Evolutionary conservation across 2,113 vertebrate species (phyloP), one percentile per base, ranked within the genome.

Genomic region (Astatoreochromis straeleni): DNA sequence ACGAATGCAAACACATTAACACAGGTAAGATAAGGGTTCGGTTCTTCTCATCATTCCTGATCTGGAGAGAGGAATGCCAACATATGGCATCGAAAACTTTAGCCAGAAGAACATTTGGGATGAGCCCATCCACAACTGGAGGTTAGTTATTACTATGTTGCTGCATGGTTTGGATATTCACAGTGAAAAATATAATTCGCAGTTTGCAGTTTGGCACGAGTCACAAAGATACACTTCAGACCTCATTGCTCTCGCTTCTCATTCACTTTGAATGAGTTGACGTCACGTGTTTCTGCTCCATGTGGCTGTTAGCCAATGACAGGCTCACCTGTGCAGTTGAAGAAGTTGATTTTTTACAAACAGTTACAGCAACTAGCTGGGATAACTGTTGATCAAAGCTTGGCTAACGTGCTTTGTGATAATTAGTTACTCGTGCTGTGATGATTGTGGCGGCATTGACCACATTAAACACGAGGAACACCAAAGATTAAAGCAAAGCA

Each of bases 181-280:
- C 54, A 26, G 11, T 58, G 13, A 31, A 60, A 60, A 60, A 9
- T 9, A 51, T 51, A 19, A 19, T 51, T 49, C 1, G 0, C 31
- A 3, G 17, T 35, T 65, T 65, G 60, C 60, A 63, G 60, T 13
- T 65, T 65, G 60, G 70, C 16, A 26, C 24, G 42, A 75, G 16
- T 49, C 70, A 19, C 70, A 49, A 16, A 17, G 40, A 26, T 19
- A 1, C 14, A 17, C 26, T 49, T 49, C 70, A 19, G 42, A 5
- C 42, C 40, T 47, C 40, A 47, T 2, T 17, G 9, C 70, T 7
- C 24, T 0, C 24, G 0, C 42, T 75, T 47, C 70, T 45, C 38
- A 26, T 73, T 70, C 21, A 0, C 40, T 73, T 73, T 47, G 21
- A 45, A 45, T 47, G 9, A 16, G 40, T 0, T 17, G 68, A 29